Base-by-base conservation (phyloP, 2,797 vertebrate species). In the Acomys russatus region DNA sequence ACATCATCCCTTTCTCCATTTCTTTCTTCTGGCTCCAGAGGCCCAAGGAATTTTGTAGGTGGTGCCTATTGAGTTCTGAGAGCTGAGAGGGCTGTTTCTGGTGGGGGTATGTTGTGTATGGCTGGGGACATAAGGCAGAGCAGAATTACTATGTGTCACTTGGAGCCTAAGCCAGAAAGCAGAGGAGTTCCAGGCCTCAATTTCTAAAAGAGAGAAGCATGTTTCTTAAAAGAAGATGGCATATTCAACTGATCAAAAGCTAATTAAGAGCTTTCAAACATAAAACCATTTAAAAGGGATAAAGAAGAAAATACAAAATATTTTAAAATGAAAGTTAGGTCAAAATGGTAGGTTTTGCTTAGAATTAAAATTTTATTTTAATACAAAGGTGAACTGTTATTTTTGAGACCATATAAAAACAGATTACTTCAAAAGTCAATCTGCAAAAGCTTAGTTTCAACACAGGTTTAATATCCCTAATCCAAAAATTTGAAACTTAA, bases 381-480 rank as follows among this genome's bases (percentile, higher is more conserved):
- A 95, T 49, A 94, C 10, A 73, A 79, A 38, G 11, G 78, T 84
- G 85, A 88, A 89, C 86, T 92, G 9, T 94, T 59, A 91, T 78
- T 85, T 94, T 90, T 70, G 49, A 93, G 25, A 87, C 86, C 4
- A 28, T 61, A 71, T 35, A 28, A 56, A 14, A 93, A 78, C 6
- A 88, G 12, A 90, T 94, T 83, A 71, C 71, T 66, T 56, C 51
- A 79, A 78, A 92, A 87, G 35, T 71, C 33, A 96, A 68, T 66
- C 54, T 71, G 51, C 33, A 71, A 92, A 80, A 89, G 33, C 33
- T 59, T 66, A 64, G 54, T 61, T 35, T 88, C 51, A 38, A 38
- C 63, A 56, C 33, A 51, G n/a, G 30, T 28, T 71, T 28, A 61
- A 11, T 66, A 94, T 54, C n/a, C 25, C 18, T 73, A 63, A 73